Percentiles rank a stretch among this genome's conserved stretches.
These are phyloP conservation scores for Eunapius fragilis DNA, from an alignment of 37 sponge, comb jelly and placozoan genomes.

Conservation along the genomic window DNA sequence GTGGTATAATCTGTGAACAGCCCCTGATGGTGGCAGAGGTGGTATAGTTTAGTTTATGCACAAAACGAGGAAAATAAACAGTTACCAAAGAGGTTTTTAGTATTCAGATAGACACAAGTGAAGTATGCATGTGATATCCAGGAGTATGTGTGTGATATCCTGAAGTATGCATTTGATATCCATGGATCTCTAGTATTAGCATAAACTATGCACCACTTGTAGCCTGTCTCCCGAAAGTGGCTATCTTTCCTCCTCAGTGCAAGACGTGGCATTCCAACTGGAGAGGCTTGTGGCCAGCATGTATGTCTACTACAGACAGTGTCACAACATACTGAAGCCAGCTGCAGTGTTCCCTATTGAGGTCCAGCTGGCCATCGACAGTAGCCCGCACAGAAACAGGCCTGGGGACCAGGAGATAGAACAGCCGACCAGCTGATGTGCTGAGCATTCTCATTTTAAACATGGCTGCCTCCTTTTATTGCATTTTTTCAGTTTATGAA, in stretches of 20 bases:
- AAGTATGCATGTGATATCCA: no score
- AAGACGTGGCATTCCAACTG: constrained; percentile 91
- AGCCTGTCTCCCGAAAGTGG: no score
- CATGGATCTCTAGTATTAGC: no score
- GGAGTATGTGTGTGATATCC: no score
- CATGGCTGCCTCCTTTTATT: not conserved
- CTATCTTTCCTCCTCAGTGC: constrained; percentile 51
- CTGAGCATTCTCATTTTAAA: not conserved
- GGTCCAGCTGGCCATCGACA: constrained; percentile 64
- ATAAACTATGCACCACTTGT: no score
- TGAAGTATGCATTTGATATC: no score
- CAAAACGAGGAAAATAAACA: no score
- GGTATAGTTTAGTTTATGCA: no score
- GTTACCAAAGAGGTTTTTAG: no score
- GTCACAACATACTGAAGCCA: constrained; percentile 65
- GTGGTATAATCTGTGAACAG: no score
- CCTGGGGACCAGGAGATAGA: not conserved
- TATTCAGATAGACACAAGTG: no score
- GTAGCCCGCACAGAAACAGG: not conserved
- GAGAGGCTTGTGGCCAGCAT: constrained; percentile 83
- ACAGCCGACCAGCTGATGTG: not conserved
- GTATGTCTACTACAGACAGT: constrained; percentile 79
- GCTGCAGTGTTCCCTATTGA: constrained; percentile 89
- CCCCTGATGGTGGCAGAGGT: no score
- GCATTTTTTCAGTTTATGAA: not conserved